phyloP scores from a whole-genome alignment of 2,888 invertebrate genomes.

The Tridacna gigas region DNA sequence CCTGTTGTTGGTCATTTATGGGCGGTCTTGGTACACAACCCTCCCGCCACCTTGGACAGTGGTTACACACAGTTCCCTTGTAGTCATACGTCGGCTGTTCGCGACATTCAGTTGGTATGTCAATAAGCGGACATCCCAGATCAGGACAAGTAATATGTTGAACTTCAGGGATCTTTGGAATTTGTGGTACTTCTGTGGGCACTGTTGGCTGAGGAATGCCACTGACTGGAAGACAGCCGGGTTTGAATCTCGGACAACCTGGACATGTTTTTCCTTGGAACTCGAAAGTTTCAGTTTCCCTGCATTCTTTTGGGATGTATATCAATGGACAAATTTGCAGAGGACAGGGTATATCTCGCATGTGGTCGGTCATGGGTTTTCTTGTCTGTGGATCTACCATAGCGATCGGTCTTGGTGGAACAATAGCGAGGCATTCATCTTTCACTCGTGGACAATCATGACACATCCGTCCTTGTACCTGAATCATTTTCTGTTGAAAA shows the following conservation, averaged over 20 bases:
- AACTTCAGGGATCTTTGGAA: conserved; percentile 10
- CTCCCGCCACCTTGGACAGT: conserved; percentile 47
- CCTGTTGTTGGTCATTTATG: background rate
- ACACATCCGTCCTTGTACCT: conserved; percentile 42
- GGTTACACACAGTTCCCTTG: conserved; percentile 37
- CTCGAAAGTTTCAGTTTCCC: conserved; percentile 21
- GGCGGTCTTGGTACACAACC: conserved; percentile 27
- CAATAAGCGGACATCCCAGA: conserved; percentile 42
- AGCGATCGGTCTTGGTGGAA: conserved; percentile 40
- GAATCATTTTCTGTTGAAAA: conserved; percentile 21
- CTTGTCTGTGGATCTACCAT: conserved; percentile 12
- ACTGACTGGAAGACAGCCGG: conserved; percentile 18
- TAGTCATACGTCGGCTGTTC: conserved; percentile 37
- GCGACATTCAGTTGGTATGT: conserved; percentile 44
- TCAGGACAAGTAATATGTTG: conserved; percentile 32
- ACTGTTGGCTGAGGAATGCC: background rate
- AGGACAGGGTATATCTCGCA: conserved; percentile 41
- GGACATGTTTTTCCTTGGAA: conserved; percentile 35
- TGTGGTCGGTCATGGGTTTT: background rate
- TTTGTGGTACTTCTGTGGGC: conserved; percentile 1
- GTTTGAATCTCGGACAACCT: conserved; percentile 29
- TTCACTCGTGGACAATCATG: conserved; percentile 49
- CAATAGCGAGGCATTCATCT: conserved; percentile 30
- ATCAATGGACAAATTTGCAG: conserved; percentile 16
- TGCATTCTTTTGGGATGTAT: conserved; percentile 38